Evolutionary conservation across 2,113 vertebrate species (phyloP), one percentile per base, ranked within the genome.

Genomic region (Charina bottae): DNA sequence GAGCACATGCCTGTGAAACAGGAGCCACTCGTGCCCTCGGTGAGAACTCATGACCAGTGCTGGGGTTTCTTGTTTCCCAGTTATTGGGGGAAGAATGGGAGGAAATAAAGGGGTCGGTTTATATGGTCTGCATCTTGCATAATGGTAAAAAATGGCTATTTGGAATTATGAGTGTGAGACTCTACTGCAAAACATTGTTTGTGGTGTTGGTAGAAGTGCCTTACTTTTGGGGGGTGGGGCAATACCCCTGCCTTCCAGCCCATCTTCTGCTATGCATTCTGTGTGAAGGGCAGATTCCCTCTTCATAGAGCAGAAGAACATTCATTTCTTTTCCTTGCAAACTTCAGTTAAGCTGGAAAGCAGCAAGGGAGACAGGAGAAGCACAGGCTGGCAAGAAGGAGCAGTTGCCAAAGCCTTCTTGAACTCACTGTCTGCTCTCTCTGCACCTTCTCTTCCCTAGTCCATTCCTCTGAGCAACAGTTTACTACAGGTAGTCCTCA

Each of bases 1-100:
- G 99, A 99, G 33, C 99, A 99, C 0, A 97, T 99, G 72, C 89
- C 98, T 33, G 97, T 99, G 92, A 99, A 99, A 95, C 96, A 98
- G 68, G 99, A 99, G 87, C 97, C 98, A 0, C 96, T 98, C 10
- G 96, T 99, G 64, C 96, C 98, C 33, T 97, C 97, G n/a, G 99
- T 99, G 95, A 98, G 98, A 94, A 37, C 55, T 85, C 17, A 4
- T 86, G 53, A 21, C 53, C 21, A 37, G 1, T 10, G 3, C n/a
- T 24, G 23, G 46, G 23, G 15, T 42, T 15, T 89, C 4, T 0
- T 13, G 8, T n/a, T 86, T 68, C 85, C 54, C 10, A 24, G 7
- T 6, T 59, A 5, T 7, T n/a, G 55, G 7, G 11, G 3, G 56
- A 15, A 33, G 19, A 1, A 10, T 4, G 6, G 19, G 83, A 46